Base-by-base conservation (phyloP, 1,140 invertebrate species). In the Battus philenor region DNA sequence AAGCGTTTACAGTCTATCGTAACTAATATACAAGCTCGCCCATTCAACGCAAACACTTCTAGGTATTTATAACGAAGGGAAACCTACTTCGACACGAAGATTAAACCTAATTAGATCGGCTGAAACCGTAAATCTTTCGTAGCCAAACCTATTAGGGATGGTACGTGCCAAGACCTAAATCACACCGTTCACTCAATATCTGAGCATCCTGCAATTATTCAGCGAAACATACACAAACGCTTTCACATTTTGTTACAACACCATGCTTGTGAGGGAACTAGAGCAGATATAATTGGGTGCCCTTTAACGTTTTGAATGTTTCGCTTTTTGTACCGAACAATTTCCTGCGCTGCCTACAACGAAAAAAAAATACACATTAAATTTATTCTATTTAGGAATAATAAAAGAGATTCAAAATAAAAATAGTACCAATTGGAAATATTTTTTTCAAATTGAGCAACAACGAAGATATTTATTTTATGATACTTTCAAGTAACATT, bases 121-220 rank as follows among this genome's bases (percentile, higher is more conserved):
- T 31, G 50, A 48, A 67, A 63, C 59, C 34, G 56, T 76, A 78
- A 79, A 73, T 70, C 68, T 57, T 45, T 83, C 68, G 50, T 36
- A 67, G 59, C 55, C 60, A 50, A 61, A 60, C 50, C 66, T 74
- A 71, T 70, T 69, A 68, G 50, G 51, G 44, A 16, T 12, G 33
- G 44, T 50, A 57, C 32, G 62, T 68, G 73, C 65, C 60, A 73
- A 75, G 55, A 65, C n/a, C n/a, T n/a, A n/a, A n/a, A n/a, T n/a
- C n/a, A 54, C 52, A 61, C 38, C 36, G 46, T 50, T 47, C 9
- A 30, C 4, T 15, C 4, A 8, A 27, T 6, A n/a, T 27, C 24
- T 2, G n/a, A 6, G 43, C 56, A 58, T 68, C 61, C 61, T 60
- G 50, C 24, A 50, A 47, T 56, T 56, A 54, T 32, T 51, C 34